Percentiles rank a stretch among this genome's conserved stretches.
phyloP scores from a whole-genome alignment of 2,888 invertebrate genomes.

The Acanthosepion esculentum region DNA sequence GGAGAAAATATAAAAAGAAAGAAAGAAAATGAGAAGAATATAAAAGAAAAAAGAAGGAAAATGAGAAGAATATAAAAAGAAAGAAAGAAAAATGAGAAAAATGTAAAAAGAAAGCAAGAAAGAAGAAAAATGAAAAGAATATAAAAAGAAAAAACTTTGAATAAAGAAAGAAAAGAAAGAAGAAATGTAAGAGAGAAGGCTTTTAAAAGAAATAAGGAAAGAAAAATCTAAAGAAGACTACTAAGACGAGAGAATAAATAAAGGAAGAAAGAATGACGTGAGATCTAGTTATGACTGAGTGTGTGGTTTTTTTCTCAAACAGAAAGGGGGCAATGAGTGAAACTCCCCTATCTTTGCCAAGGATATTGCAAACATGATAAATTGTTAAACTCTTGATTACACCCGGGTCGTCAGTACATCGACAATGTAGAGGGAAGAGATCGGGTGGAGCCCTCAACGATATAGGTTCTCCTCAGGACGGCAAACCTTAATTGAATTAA shows the following conservation, averaged over 20 bases:
- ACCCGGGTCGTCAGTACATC: not conserved
- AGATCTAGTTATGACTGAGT: not conserved
- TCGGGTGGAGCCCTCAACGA: not conserved
- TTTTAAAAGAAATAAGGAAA: not conserved
- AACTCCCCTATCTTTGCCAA: not conserved
- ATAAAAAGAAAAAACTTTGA: no score
- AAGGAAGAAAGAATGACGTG: not conserved
- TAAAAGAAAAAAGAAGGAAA: no score
- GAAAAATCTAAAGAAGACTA: not conserved
- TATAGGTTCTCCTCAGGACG: not conserved
- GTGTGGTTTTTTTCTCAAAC: not conserved
- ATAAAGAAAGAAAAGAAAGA: not conserved
- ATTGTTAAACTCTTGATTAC: not conserved
- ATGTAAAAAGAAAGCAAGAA: no score
- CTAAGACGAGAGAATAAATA: not conserved
- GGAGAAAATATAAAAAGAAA: no score
- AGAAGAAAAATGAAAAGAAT: no score
- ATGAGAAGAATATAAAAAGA: no score
- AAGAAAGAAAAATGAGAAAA: no score
- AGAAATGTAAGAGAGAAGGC: no score
- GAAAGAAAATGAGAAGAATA: no score
- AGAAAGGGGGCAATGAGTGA: not conserved
- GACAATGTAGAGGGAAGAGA: not conserved
- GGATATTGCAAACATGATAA: constrained; percentile 15
- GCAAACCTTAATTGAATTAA: not conserved